Conservation (phyloP, 2,113 vertebrate genomes). For the Bambusicola thoracicus region DNA sequence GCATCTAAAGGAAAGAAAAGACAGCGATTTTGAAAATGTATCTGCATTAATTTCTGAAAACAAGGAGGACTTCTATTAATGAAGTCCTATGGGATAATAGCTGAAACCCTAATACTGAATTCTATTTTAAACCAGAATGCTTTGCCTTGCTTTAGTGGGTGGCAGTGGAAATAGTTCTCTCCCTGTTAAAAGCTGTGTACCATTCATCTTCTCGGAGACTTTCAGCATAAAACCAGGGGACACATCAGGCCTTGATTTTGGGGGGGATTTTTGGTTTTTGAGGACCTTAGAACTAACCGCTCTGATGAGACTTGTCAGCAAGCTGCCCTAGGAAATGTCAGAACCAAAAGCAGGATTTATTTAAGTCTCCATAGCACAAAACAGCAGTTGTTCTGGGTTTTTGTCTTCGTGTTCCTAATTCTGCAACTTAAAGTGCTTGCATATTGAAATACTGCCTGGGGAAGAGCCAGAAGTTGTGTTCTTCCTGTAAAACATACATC, state of each 20-base stretch:
- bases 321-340: background rate
- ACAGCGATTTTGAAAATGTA: background rate
- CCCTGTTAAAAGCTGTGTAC: background rate
- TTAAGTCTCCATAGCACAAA: background rate
- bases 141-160: background rate
- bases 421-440: background rate
- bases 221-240: background rate
- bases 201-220: accelerated
- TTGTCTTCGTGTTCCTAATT: background rate
- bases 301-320: background rate
- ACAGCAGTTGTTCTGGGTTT: background rate
- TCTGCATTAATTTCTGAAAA: background rate
- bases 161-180: background rate
- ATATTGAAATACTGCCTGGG: background rate
- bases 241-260: background rate
- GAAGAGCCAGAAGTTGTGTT: background rate
- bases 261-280: background rate
- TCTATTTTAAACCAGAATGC: background rate
- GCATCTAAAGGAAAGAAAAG: background rate
- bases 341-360: background rate
- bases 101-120: background rate
- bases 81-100: background rate
- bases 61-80: background rate
- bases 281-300: background rate
- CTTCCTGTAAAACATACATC: background rate